These are phyloP conservation scores for Monoplex corrugatus DNA, from an alignment of 2,888 invertebrate species.

Conservation along the genomic window DNA sequence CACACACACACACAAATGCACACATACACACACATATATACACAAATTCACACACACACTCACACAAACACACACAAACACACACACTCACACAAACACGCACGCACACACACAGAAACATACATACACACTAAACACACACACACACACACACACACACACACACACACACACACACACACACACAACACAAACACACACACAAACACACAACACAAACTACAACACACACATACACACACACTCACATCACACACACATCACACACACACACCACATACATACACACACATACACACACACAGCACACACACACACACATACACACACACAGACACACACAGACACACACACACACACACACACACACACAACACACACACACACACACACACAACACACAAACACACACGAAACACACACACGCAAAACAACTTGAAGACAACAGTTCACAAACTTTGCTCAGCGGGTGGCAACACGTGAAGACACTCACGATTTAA, in stretches of 20 bases:
- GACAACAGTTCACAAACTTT: no score
- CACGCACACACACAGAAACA: neutral
- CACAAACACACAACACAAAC: no score
- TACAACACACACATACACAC: conserved; percentile 12
- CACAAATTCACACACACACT: neutral
- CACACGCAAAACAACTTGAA: no score
- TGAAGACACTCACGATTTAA: no score
- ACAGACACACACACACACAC: neutral
- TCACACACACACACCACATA: no score
- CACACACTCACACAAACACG: neutral
- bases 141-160: neutral
- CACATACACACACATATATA: conserved; percentile 19
- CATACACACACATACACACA: no score
- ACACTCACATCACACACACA: conserved; percentile 16
- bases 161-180: neutral
- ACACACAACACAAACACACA: neutral
- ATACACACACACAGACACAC: neutral
- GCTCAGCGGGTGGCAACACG: no score
- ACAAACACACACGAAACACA: neutral
- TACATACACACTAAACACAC: neutral
- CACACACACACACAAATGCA: conserved; percentile 12
- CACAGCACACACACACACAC: no score
- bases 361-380: neutral
- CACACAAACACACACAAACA: neutral
- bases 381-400: conserved; percentile 14